phyloP scores from a whole-genome alignment of 2,888 invertebrate species.

The Mechanitis mazaeus region DNA sequence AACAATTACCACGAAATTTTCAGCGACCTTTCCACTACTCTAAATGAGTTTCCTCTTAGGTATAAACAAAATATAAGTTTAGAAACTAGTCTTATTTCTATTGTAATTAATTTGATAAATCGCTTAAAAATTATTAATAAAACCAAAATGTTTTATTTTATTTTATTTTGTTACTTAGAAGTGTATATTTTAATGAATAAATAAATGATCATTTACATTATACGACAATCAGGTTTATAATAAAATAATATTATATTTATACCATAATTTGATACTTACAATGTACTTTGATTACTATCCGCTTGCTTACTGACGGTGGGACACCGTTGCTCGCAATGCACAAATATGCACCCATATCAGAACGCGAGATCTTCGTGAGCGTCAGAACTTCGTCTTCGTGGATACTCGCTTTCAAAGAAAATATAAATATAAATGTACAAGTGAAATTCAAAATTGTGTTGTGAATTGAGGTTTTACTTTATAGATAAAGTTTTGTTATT shows the following conservation, averaged over 20 bases:
- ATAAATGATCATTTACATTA: too few relatives aligned
- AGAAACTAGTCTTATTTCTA: not conserved
- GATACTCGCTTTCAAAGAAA: constrained; percentile 70
- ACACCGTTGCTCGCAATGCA: constrained; percentile 94
- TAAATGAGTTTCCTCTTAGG: constrained; percentile 29
- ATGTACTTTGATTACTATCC: constrained; percentile 91
- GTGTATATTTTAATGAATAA: too few relatives aligned
- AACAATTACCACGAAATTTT: constrained; percentile 58
- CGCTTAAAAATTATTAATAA: too few relatives aligned
- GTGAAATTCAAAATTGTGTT: too few relatives aligned
- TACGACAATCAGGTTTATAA: not conserved
- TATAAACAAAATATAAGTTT: not conserved
- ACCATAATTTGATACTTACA: constrained; percentile 82
- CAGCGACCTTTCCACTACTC: constrained; percentile 41
- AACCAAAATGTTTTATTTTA: too few relatives aligned
- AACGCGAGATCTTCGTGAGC: constrained; percentile 87
- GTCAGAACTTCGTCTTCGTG: constrained; percentile 86
- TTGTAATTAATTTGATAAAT: not conserved
- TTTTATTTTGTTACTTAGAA: too few relatives aligned
- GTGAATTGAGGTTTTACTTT: too few relatives aligned
- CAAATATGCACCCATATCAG: constrained; percentile 93
- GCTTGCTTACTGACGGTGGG: constrained; percentile 91
- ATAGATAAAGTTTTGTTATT: too few relatives aligned
- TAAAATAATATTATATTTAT: not conserved
- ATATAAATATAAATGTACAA: not conserved